A percentile compares a stretch with the other conserved stretches of the same genome.
Evolutionary conservation across 1,140 invertebrate genomes (phyloP).

Genomic region (Drosophila ohnishii): DNA sequence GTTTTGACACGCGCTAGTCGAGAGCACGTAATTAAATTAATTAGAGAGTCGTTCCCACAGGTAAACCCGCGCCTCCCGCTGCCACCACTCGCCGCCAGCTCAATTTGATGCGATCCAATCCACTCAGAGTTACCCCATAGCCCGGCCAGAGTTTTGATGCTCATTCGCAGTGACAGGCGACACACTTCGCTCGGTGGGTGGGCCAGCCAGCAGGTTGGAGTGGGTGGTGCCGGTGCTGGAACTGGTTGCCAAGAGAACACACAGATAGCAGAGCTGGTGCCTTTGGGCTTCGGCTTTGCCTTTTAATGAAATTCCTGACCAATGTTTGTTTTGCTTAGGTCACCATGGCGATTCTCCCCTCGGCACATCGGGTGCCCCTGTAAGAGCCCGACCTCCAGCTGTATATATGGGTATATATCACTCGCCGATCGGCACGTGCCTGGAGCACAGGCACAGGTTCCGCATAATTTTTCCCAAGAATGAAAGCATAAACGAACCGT

Average conservation of each 20-base stretch:
- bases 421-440: slow-evolving; percentile 68
- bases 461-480: slow-evolving; percentile 76
- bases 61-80: slow-evolving; percentile 40
- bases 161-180: slow-evolving; percentile 76
- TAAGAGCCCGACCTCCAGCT: slow-evolving; percentile 17
- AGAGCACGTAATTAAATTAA: slow-evolving; percentile 79
- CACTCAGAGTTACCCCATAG: slow-evolving; percentile 17
- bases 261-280: slow-evolving; percentile 11
- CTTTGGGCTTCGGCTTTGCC: slow-evolving; percentile 35
- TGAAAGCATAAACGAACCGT: slow-evolving; percentile 78
- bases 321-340: slow-evolving; percentile 73
- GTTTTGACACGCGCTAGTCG: slow-evolving; percentile 74
- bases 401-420: slow-evolving; percentile 3
- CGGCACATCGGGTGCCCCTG: not conserved
- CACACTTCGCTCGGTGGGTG: slow-evolving; percentile 64
- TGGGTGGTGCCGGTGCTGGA: slow-evolving; percentile 3
- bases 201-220: slow-evolving; percentile 37
- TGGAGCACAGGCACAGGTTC: slow-evolving; percentile 73
- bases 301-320: slow-evolving; percentile 80
- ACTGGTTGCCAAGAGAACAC: slow-evolving; percentile 45
- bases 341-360: slow-evolving; percentile 62
- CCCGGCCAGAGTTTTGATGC: slow-evolving; percentile 58
- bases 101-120: slow-evolving; percentile 20
- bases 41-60: slow-evolving; percentile 75
- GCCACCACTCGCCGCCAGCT: not conserved